These are phyloP conservation scores for Oreortyx pictus DNA, from an alignment of 2,797 vertebrate genomes.

Conservation along the genomic window DNA sequence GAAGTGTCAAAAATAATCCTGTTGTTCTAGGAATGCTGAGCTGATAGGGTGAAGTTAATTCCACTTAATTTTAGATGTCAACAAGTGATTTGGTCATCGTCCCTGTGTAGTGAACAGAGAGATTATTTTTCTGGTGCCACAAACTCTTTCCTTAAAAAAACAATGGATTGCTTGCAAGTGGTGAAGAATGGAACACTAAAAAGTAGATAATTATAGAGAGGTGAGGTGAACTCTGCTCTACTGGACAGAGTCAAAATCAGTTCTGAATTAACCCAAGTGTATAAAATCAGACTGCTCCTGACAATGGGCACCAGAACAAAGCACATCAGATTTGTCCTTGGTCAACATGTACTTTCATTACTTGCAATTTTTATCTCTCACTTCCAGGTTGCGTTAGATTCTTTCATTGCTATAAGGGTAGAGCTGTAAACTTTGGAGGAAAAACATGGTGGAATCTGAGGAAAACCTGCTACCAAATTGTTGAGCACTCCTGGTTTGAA, in stretches of 20 bases:
- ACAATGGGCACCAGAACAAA: not conserved
- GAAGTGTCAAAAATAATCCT: not conserved
- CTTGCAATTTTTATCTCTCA: not conserved
- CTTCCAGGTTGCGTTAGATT: conserved; percentile 81
- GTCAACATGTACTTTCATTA: not conserved
- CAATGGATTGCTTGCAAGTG: not conserved
- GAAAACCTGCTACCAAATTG: conserved; percentile 91
- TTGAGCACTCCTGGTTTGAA: conserved; percentile 98
- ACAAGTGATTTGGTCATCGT: not conserved
- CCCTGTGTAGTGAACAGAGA: not conserved
- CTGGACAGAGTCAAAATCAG: not conserved
- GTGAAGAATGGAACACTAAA: fast-evolving
- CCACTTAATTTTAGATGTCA: not conserved
- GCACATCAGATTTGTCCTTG: not conserved
- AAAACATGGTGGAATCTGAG: conserved; percentile 88
- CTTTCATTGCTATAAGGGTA: conserved; percentile 80
- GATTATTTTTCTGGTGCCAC: too few species aligned
- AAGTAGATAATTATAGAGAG: not conserved
- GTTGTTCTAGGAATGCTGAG: not conserved
- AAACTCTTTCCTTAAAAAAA: fast-evolving
- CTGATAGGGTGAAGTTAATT: not conserved
- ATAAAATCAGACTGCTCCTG: not conserved
- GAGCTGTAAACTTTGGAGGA: conserved; percentile 76
- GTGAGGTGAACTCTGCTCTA: not conserved
- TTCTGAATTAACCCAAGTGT: fast-evolving